Conservation (phyloP, 2,797 vertebrate genomes). For the Eulemur coronatus region DNA sequence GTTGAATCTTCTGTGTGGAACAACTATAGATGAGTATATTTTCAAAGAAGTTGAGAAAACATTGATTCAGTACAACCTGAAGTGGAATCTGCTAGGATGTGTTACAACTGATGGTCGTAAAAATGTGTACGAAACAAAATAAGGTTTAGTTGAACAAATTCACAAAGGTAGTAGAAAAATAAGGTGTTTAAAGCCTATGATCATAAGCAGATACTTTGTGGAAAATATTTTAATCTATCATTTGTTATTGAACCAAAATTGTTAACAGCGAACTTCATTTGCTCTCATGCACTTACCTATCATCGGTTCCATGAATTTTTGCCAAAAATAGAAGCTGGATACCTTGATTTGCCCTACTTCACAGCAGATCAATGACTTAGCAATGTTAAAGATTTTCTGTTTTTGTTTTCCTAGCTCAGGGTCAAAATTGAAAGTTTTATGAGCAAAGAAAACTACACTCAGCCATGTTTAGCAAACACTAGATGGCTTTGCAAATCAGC, state of each 20-base stretch:
- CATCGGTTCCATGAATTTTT: background rate
- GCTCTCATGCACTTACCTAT: background rate
- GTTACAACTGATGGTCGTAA: background rate
- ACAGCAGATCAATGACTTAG: background rate
- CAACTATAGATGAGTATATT: background rate
- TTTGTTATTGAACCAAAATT: background rate
- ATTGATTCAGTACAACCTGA: background rate
- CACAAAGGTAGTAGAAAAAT: background rate
- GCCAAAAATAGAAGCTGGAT: background rate
- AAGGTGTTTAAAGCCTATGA: background rate
- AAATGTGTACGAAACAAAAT: background rate
- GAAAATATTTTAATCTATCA: background rate
- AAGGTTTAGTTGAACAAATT: background rate
- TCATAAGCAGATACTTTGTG: background rate
- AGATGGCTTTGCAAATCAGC: background rate
- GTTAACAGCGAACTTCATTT: background rate
- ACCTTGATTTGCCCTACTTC: background rate
- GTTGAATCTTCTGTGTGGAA: background rate
- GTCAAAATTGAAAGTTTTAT: conserved; percentile 18
- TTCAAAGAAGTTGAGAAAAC: background rate
- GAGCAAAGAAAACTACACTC: background rate
- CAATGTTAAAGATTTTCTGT: background rate
- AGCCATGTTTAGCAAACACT: background rate
- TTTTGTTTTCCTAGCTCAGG: background rate
- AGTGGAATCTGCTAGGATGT: background rate